These are phyloP conservation scores for Haemorhous mexicanus DNA, from an alignment of 2,113 vertebrate species.

Conservation along the genomic window DNA sequence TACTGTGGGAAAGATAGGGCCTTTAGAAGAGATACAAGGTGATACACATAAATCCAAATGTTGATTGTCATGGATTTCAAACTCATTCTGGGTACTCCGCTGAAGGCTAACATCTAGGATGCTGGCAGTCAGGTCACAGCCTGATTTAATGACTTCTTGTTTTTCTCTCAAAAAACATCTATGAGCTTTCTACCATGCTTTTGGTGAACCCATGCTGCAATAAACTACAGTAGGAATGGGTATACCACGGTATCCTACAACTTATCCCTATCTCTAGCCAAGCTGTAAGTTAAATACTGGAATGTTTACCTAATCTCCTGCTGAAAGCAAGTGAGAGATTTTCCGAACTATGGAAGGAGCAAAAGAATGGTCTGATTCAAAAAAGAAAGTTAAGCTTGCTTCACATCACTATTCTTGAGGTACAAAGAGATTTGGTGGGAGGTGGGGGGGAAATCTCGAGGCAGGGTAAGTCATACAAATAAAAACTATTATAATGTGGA, in stretches of 20 bases:
- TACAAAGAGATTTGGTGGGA: constrained; percentile 4
- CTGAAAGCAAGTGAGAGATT: neutral
- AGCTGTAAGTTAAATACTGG: neutral
- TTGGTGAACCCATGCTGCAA: neutral
- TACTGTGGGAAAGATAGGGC: neutral
- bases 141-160: neutral
- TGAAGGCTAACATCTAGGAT: neutral
- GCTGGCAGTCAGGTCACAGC: neutral
- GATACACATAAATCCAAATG: neutral
- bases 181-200: neutral
- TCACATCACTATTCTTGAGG: constrained; percentile 4
- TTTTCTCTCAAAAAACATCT: neutral
- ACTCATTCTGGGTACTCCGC: neutral
- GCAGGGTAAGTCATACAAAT: neutral
- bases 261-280: neutral
- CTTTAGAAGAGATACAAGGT: neutral
- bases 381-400: neutral
- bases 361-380: constrained; percentile 15
- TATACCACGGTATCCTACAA: neutral
- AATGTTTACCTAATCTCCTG: constrained; percentile 8
- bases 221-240: neutral
- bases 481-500: neutral
- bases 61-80: neutral
- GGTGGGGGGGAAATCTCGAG: neutral
- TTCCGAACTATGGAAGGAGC: neutral